phyloP scores from a whole-genome alignment of 1,140 invertebrate species.

The Dendroctonus valens region DNA sequence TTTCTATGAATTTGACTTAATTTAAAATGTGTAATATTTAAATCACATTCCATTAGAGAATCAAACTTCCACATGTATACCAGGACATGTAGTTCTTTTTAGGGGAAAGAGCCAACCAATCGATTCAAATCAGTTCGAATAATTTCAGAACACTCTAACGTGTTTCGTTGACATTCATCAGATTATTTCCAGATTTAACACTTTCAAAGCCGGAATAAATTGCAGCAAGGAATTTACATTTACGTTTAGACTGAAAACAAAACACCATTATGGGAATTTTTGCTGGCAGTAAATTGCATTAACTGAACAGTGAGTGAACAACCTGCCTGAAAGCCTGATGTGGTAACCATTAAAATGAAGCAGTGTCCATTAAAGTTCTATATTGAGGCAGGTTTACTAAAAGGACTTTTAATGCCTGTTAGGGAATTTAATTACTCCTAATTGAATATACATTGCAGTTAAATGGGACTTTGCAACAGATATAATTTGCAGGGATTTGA shows the following conservation, averaged over 20 bases:
- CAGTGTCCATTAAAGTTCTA: slow-evolving; percentile 28
- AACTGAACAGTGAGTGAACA: slow-evolving; percentile 1
- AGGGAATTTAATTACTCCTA: slow-evolving; percentile 23
- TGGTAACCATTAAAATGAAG: slow-evolving; percentile 26
- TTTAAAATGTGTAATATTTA: no score
- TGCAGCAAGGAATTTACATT: neutral
- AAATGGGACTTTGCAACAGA: slow-evolving; percentile 13
- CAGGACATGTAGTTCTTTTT: no score
- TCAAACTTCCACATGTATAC: no score
- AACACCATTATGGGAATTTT: slow-evolving; percentile 14
- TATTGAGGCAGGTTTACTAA: slow-evolving; percentile 20
- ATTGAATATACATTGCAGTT: slow-evolving; percentile 15
- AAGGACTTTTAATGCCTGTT: slow-evolving; percentile 21
- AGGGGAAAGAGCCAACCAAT: no score
- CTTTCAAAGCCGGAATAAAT: no score
- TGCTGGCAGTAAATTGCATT: slow-evolving; percentile 18
- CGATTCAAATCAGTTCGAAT: no score
- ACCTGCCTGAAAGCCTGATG: slow-evolving; percentile 21
- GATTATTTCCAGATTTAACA: no score
- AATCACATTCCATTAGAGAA: no score
- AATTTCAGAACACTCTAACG: no score
- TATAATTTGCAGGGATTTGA: neutral
- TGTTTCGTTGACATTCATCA: no score
- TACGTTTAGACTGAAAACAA: slow-evolving; percentile 5
- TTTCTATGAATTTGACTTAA: no score